phyloP scores from a whole-genome alignment of 2,888 invertebrate genomes.

The Metellina segmentata region DNA sequence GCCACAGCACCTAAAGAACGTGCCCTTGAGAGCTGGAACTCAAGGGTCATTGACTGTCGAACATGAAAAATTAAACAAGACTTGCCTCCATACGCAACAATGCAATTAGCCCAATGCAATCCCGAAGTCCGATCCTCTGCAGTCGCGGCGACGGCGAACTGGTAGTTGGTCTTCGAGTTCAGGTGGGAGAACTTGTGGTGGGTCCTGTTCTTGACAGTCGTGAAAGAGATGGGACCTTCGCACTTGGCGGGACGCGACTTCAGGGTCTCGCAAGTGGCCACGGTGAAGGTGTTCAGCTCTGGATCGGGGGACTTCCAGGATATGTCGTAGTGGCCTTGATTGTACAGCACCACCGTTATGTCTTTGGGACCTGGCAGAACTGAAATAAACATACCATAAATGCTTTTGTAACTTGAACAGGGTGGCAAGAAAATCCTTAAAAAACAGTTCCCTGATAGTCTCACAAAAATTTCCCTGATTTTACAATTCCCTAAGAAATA shows the following conservation, averaged over 20 bases:
- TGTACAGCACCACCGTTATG: constrained; percentile 59
- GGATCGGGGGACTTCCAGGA: constrained; percentile 63
- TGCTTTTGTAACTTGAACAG: no score
- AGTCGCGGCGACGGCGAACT: constrained; percentile 74
- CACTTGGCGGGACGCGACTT: constrained; percentile 62
- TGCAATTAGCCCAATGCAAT: constrained; percentile 75
- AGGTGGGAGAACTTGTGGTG: constrained; percentile 16
- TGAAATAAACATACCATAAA: constrained; percentile 28
- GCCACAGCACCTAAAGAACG: no score
- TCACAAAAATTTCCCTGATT: no score
- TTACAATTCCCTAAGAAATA: no score
- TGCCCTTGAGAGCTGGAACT: no score
- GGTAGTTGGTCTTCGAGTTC: constrained; percentile 61
- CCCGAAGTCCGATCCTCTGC: constrained; percentile 57
- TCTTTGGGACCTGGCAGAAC: constrained; percentile 64
- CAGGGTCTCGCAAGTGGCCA: constrained; percentile 69
- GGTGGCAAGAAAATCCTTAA: no score
- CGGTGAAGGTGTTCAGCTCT: constrained; percentile 20
- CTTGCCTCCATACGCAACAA: constrained; percentile 66
- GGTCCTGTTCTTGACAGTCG: not conserved
- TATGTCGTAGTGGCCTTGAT: constrained; percentile 61
- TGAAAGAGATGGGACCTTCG: constrained; percentile 64
- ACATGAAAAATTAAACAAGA: not conserved
- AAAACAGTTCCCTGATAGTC: no score
- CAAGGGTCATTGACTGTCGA: no score